Conservation (phyloP, 2,113 vertebrate species). For the Otis tarda region DNA sequence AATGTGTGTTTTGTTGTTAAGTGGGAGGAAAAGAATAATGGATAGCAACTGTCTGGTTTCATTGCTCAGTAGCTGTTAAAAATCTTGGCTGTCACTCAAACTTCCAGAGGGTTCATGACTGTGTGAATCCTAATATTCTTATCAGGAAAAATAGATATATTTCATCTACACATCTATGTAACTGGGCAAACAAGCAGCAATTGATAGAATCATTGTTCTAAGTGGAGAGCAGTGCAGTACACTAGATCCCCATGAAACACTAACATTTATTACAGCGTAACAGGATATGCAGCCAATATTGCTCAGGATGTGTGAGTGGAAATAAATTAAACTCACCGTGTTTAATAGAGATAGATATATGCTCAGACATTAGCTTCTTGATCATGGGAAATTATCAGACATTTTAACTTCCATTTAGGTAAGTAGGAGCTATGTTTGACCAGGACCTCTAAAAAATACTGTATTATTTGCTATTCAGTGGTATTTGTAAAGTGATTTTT, state of each 20-base stretch:
- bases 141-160: background rate
- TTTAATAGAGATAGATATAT: background rate
- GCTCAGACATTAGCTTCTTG: background rate
- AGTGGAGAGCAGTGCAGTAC: background rate
- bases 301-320: background rate
- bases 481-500: background rate
- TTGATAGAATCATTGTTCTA: constrained; percentile 16
- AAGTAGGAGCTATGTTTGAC: background rate
- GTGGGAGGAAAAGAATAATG: background rate
- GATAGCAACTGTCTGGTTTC: background rate
- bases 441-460: background rate
- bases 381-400: background rate
- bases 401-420: background rate
- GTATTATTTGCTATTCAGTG: background rate
- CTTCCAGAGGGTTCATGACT: background rate
- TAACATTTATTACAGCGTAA: background rate
- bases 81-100: background rate
- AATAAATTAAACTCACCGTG: background rate
- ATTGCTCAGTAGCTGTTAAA: background rate
- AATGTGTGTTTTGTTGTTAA: background rate
- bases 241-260: background rate
- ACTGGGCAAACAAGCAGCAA: background rate
- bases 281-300: background rate
- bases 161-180: constrained; percentile 14
- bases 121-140: constrained; percentile 8